Evolutionary conservation across 1,140 invertebrate genomes (phyloP).

Genomic region (Archivesica marissinica): DNA sequence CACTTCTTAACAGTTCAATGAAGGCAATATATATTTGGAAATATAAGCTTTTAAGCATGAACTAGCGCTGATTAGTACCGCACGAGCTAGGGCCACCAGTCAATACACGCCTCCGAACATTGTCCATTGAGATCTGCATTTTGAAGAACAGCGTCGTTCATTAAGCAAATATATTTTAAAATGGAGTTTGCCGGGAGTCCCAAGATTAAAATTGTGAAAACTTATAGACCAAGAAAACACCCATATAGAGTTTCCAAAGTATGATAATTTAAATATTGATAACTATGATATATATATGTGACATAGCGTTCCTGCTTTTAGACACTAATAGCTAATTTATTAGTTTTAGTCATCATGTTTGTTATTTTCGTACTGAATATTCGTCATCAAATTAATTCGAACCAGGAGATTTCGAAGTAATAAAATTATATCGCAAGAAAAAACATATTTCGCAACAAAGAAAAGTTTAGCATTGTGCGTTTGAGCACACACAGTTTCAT

Average conservation of each 20-base stretch:
- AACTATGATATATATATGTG: neutral
- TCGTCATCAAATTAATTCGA: neutral
- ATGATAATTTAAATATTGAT: neutral
- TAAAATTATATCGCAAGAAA: neutral
- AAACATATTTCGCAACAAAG: neutral
- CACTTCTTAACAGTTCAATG: too few relatives aligned
- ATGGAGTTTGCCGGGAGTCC: slow-evolving; percentile 55
- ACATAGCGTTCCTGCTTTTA: neutral
- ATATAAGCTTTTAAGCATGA: too few relatives aligned
- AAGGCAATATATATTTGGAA: too few relatives aligned
- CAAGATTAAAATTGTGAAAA: slow-evolving; percentile 37
- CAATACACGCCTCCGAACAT: too few relatives aligned
- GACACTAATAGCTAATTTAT: neutral
- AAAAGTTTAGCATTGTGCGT: too few relatives aligned
- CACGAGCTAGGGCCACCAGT: too few relatives aligned
- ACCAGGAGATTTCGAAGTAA: neutral
- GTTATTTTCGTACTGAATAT: neutral
- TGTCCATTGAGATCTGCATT: too few relatives aligned
- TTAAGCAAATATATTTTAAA: slow-evolving; percentile 6
- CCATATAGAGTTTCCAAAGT: slow-evolving; percentile 56
- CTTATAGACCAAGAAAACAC: slow-evolving; percentile 52
- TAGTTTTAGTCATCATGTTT: neutral
- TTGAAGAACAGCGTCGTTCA: neutral
- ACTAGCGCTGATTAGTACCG: too few relatives aligned
- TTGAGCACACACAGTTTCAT: too few relatives aligned